Base-by-base conservation (phyloP, 2,113 vertebrate species). In the Zosterops lateralis region DNA sequence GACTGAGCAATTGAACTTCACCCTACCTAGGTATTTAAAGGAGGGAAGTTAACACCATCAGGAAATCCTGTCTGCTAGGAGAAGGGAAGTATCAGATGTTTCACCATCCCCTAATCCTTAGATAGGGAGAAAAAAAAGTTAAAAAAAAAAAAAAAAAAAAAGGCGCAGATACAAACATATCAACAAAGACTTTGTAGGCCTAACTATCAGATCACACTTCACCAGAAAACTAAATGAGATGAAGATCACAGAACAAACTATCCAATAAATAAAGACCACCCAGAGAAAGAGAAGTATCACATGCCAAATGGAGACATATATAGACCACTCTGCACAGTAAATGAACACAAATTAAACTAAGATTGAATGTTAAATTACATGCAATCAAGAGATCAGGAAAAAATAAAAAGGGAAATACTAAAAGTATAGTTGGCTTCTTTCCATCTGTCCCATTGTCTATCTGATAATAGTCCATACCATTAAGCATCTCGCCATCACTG, bases 351-450 rank as follows among this genome's bases (percentile, higher is more conserved):
- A 89, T 80, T 84, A 89, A 95, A 70, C 83, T 58, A 87, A 87
- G 54, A 40, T 4, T 92, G 71, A 85, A 92, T 91, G 77, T 56
- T 90, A 79, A 96, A 93, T 85, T 80, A 29, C n/a, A 57, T 40
- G 19, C 21, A 62, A 48, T 89, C 77, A 79, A 76, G 18, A 50
- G 38, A 90, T 79, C 42, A 87, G 45, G 42, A 40, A 17, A 70
- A 81, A 66, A 54, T 54, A 22, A 90, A 84, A 84, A 73, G 5
- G 6, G 47, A 71, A 24, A 17, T 89, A n/a, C n/a, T 92, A 64
- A 92, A 94, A 92, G 60, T 88, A 71, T 85, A 78, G 26, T 36
- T 92, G 84, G 67, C 67, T 90, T 90, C 64, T 48, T 80, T 90
- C 79, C 64, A 58, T 76, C 51, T 79, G 47, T 71, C 20, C 6